These are phyloP conservation scores for Harpagoxenus sublaevis DNA, from an alignment of 2,888 invertebrate species.

Conservation along the genomic window DNA sequence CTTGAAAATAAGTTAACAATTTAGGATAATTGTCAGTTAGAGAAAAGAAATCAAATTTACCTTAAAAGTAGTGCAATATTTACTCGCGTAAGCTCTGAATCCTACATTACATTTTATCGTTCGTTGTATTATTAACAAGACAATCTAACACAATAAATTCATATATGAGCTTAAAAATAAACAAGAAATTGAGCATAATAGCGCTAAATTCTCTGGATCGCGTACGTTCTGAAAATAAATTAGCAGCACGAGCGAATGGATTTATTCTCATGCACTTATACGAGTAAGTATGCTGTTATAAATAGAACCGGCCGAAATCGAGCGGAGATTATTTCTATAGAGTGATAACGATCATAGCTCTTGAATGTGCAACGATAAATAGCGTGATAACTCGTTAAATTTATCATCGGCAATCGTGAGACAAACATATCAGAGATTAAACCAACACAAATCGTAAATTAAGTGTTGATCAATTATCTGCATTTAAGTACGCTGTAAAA, in stretches of 20 bases:
- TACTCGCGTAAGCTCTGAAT: neutral
- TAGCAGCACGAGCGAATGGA: neutral
- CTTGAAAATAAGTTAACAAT: neutral
- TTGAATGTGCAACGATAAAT: neutral
- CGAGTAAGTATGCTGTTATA: conserved; percentile 11
- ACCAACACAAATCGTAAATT: conserved; percentile 18
- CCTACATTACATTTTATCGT: neutral
- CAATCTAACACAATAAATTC: neutral
- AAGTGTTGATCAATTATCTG: neutral
- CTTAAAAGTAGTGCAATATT: neutral
- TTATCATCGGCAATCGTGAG: neutral
- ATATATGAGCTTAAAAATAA: neutral
- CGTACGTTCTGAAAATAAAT: neutral
- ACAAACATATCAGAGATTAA: neutral
- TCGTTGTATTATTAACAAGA: neutral
- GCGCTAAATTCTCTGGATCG: neutral
- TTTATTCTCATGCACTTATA: neutral
- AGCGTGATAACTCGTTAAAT: conserved; percentile 8
- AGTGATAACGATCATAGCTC: conserved; percentile 20
- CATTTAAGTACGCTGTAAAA: neutral
- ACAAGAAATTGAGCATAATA: neutral
- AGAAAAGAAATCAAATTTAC: neutral
- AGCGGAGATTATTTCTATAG: conserved; percentile 27
- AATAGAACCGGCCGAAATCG: conserved; percentile 16
- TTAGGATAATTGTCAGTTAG: neutral